Evolutionary conservation across 2,888 invertebrate genomes (phyloP).

Genomic region (Caenorhabditis auriculariae): DNA sequence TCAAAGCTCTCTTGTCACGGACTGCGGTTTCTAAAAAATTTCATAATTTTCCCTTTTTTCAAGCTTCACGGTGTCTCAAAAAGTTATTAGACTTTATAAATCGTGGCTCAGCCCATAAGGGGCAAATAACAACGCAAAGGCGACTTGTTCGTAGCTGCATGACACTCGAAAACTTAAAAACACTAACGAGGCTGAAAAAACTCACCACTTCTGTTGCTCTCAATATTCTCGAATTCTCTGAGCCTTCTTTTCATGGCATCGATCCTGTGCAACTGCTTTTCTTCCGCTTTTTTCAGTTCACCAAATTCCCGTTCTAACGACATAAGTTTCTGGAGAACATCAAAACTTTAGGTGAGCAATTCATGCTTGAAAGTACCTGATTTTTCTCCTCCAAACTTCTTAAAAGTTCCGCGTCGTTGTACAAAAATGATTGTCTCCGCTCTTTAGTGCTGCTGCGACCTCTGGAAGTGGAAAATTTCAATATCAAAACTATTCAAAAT

Average conservation of each 20-base stretch:
- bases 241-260: slow-evolving; percentile 11
- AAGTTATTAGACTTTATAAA: no score
- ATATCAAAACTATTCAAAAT: no score
- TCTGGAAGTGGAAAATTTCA: no score
- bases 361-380: slow-evolving; percentile 7
- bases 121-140: no score
- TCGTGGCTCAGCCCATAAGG: no score
- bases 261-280: slow-evolving; percentile 13
- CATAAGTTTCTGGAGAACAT: slow-evolving; percentile 16
- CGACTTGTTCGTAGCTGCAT: no score
- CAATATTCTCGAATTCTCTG: slow-evolving; percentile 15
- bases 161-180: background rate
- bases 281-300: slow-evolving; percentile 11
- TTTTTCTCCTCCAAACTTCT: slow-evolving; percentile 21
- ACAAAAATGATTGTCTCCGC: no score
- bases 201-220: slow-evolving; percentile 19
- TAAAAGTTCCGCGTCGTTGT: slow-evolving; percentile 14
- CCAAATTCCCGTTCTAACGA: slow-evolving; percentile 10
- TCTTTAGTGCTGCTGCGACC: no score
- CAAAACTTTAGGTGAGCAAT: no score
- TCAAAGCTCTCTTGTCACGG: slow-evolving; percentile 32
- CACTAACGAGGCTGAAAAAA: background rate
- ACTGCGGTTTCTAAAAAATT: slow-evolving; percentile 21
- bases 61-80: no score
- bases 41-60: slow-evolving; percentile 2